Evolutionary conservation across 2,888 invertebrate species (phyloP).

Genomic region (Malachius bipustulatus): DNA sequence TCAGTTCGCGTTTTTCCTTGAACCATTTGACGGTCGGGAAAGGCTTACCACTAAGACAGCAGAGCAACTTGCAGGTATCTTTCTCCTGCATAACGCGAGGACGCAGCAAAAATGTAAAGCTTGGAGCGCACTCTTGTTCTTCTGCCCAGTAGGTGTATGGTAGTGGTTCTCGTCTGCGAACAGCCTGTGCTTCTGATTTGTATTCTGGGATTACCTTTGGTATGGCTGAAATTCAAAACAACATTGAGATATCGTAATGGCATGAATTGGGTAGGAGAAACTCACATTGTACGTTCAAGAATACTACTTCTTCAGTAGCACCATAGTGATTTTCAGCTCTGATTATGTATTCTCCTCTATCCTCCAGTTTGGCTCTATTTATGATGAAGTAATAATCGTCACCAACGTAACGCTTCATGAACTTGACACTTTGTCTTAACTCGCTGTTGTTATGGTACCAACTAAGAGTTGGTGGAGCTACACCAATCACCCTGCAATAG

Average conservation of each 20-base stretch:
- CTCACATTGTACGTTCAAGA: conserved; percentile 91
- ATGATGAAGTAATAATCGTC: conserved; percentile 97
- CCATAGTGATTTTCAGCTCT: conserved; percentile 95
- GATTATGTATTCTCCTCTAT: conserved; percentile 95
- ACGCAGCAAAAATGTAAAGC: conserved; percentile 95
- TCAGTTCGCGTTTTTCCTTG: conserved; percentile 87
- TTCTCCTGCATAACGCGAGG: conserved; percentile 95
- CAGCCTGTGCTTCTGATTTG: conserved; percentile 55
- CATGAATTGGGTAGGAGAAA: conserved; percentile 22
- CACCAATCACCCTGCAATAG: conserved; percentile 91
- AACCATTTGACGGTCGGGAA: conserved; percentile 84
- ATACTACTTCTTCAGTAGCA: conserved; percentile 88
- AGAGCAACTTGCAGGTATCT: conserved; percentile 93
- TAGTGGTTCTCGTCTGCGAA: conserved; percentile 67
- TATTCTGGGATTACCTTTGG: conserved; percentile 60
- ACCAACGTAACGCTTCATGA: conserved; percentile 94
- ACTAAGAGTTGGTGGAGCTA: conserved; percentile 86
- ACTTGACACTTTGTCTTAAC: conserved; percentile 92
- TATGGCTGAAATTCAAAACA: conserved; percentile 44
- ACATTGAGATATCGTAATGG: not conserved
- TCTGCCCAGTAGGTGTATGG: conserved; percentile 88
- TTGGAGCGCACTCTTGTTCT: conserved; percentile 84
- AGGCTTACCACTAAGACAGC: conserved; percentile 92
- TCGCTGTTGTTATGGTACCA: conserved; percentile 94
- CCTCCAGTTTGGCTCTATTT: conserved; percentile 88